Evolutionary conservation across 2,888 invertebrate species (phyloP).

Genomic region (Quadriops clusia): DNA sequence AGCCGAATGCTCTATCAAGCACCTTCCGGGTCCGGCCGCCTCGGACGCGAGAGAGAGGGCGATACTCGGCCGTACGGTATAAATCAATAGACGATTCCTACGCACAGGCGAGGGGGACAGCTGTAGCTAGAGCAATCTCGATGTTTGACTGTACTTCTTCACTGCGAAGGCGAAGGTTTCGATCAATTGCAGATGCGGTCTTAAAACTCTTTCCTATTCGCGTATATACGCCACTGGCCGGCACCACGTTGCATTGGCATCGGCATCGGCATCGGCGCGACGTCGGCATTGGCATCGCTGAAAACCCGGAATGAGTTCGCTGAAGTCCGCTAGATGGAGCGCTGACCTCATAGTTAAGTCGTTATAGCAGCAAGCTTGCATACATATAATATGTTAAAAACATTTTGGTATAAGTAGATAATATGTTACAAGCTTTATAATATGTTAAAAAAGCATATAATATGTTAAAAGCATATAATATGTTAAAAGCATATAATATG

Average conservation of each 20-base stretch:
- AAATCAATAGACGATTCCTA: slow-evolving; percentile 33
- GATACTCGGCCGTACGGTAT: slow-evolving; percentile 27
- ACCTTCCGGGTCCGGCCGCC: slow-evolving; percentile 17
- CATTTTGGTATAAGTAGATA: too few species aligned
- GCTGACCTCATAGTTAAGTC: too few species aligned
- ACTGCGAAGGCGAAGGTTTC: slow-evolving; percentile 8
- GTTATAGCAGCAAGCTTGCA: too few species aligned
- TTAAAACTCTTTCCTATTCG: slow-evolving; percentile 4
- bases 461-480: too few species aligned
- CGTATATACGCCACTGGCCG: slow-evolving; percentile 18
- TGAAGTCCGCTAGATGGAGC: too few species aligned
- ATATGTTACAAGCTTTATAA: too few species aligned
- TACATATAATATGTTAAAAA: too few species aligned
- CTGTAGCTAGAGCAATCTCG: slow-evolving; percentile 28
- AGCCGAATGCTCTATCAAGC: slow-evolving; percentile 15
- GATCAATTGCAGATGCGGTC: slow-evolving; percentile 19
- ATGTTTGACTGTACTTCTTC: slow-evolving; percentile 28
- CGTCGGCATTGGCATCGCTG: too few species aligned
- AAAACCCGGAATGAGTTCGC: too few species aligned
- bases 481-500: too few species aligned
- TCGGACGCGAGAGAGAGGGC: slow-evolving; percentile 16
- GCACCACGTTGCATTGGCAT: slow-evolving; percentile 31
- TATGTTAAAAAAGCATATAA: too few species aligned
- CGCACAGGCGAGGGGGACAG: slow-evolving; percentile 20
- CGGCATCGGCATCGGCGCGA: slow-evolving; percentile 72